phyloP scores from a whole-genome alignment of 2,113 vertebrate genomes.

The Brachypodius melanocephalos region DNA sequence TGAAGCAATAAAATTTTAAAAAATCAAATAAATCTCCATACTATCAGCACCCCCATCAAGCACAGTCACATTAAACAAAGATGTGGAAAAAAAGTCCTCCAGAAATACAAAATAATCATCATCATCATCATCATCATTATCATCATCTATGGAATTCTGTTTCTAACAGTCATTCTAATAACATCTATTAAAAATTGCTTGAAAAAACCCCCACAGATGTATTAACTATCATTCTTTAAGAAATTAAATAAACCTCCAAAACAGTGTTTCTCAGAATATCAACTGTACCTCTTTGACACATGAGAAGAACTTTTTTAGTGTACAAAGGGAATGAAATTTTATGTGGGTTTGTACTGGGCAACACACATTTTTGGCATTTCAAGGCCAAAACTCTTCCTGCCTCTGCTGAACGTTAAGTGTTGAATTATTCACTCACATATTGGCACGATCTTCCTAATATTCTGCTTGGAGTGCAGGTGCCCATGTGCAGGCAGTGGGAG shows the following conservation, averaged over 20 bases:
- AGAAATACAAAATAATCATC: background rate
- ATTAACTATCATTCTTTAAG: background rate
- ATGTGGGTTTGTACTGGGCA: accelerated
- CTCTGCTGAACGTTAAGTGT: background rate
- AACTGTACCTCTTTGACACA: background rate
- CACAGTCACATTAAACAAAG: background rate
- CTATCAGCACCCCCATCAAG: background rate
- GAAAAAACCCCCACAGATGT: background rate
- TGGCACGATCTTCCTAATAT: background rate
- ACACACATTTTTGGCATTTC: background rate
- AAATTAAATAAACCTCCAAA: background rate
- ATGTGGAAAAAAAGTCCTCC: accelerated
- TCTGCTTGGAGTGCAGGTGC: background rate
- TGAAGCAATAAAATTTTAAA: background rate
- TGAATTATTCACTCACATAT: background rate
- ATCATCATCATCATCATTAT: background rate
- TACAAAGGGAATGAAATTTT: background rate
- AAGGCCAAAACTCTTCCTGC: background rate
- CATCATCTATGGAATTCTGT: background rate
- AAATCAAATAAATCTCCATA: background rate
- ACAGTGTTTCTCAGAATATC: background rate
- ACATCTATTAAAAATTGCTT: background rate
- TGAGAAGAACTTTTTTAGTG: background rate
- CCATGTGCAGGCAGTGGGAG: accelerated
- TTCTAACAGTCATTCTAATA: background rate